Evolutionary conservation across 1,140 invertebrate genomes (phyloP), one percentile per base, ranked within the genome.

Genomic region (Rhopalosiphum maidis): DNA sequence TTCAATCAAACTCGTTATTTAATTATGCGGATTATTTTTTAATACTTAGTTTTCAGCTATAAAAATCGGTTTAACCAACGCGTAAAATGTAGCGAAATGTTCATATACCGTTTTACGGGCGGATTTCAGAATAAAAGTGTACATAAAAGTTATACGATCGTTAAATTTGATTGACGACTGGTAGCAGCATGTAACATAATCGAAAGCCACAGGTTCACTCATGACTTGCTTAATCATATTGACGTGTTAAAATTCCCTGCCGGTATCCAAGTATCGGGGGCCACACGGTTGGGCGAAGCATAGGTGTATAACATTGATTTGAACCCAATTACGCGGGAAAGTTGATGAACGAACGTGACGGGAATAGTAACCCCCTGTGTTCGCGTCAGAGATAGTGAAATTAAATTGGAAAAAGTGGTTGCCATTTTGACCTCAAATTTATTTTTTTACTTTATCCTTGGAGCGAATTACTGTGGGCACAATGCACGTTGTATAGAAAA

Each of bases 311-410:
- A 90, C 54, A 55, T 90, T 90, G 89, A 90, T 90, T 90, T 68
- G 89, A 90, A 90, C 89, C 89, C 89, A 90, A 90, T 90, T 68
- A 90, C 89, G 37, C 15, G 55, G 23, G 37, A 90, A 90, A 90
- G 89, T 90, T 43, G 89, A 90, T 68, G 89, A 90, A 90, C 89
- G 37, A 43, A 90, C 89, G 89, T 90, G 89, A 90, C 89, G 89
- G 23, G 89, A 55, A 68, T 90, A 60, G 54, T n/a, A 89, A 89
- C n/a, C 48, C 35, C 85, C 48, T 22, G 22, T 15, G 37, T 41
- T 43, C 15, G 35, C 37, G 55, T 43, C 43, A 35, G 25, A 90
- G 55, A 55, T 30, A 37, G 37, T 43, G 37, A n/a, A 90, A 90
- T 68, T 25, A 68, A 90, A 90, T 90, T 90, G 89, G 54, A 68